Conservation (phyloP, 2,113 vertebrate genomes). For the Corythornis vintsioides region DNA sequence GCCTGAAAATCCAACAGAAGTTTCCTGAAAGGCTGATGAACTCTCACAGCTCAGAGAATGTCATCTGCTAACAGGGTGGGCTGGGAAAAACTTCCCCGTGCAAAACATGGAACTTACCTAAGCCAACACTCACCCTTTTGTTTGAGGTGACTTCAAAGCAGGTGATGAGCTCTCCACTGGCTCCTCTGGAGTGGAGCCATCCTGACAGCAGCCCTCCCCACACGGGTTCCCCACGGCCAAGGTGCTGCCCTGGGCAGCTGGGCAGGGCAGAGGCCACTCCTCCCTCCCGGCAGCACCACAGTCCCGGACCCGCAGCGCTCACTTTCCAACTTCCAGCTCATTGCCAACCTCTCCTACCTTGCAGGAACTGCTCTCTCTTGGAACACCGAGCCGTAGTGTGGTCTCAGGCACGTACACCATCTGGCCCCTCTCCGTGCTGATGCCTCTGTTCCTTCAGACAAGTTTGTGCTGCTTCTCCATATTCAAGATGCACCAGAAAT, state of each 20-base stretch:
- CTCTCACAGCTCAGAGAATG: not conserved
- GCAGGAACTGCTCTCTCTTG: slow-evolving; percentile 41
- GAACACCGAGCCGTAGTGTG: slow-evolving; percentile 61
- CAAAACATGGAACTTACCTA: not conserved
- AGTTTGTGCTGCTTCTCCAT: slow-evolving; percentile 45
- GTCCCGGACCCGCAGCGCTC: slow-evolving; percentile 63
- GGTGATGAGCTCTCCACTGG: not conserved
- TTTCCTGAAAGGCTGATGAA: not conserved
- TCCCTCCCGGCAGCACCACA: not conserved
- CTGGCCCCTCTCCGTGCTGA: slow-evolving; percentile 66
- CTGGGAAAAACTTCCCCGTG: not conserved
- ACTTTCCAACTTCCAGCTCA: slow-evolving; percentile 71
- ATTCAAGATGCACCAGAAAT: not conserved
- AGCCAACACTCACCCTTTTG: not conserved
- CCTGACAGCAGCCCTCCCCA: not conserved
- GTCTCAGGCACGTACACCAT: slow-evolving; percentile 61
- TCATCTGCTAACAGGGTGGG: not conserved
- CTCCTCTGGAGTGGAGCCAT: not conserved
- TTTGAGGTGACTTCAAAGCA: not conserved
- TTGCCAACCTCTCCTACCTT: slow-evolving; percentile 81
- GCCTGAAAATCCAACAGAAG: not conserved
- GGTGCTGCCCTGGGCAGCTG: rapidly evolving
- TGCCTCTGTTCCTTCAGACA: slow-evolving; percentile 63
- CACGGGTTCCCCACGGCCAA: rapidly evolving
- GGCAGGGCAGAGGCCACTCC: not conserved